Evolutionary conservation across 1,140 invertebrate genomes (phyloP), one percentile per base, ranked within the genome.

Genomic region (Aethina tumida): DNA sequence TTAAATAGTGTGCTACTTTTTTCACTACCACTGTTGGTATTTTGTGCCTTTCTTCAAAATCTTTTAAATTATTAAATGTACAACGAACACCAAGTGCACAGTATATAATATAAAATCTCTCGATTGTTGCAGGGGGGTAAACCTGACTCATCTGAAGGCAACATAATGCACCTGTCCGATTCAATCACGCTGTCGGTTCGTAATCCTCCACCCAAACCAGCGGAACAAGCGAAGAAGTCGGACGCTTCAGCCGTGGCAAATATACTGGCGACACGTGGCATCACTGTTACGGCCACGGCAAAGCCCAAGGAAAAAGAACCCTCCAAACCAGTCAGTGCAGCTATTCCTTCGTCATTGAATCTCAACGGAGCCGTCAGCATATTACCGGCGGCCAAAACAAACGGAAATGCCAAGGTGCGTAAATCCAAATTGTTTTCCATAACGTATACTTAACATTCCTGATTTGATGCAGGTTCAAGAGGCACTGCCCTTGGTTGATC

Each of bases 301-400:
- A 69, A 59, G 27, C 41, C 44, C 4, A 62, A 60, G 27, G 52
- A 56, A 14, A 39, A 43, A 16, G 21, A 42, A 24, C 40, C 57
- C 57, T 5, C 59, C 62, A 48, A 52, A 41, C 35, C 47, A 13
- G 6, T 14, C 28, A 10, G 19, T 14, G 14, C 19, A 27, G 22
- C 35, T 25, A 3, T 42, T 14, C 68, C 71, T 7, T 30, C 53
- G n/a, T 60, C 70, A 8, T 54, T 77, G n/a, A 83, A 80, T 58
- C 59, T 84, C 0, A 81, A 80, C 36, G 75, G 77, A 6, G 77
- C 77, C 15, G 76, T 84, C 27, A 82, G 80, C 43, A 81, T 85
- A 32, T 73, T 75, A 43, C 71, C 72, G n/a, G 50, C 56, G 3
- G 6, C 49, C 5, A 55, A 58, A 45, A 52, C 24, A 25, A 36